Evolutionary conservation across 2,113 vertebrate genomes (phyloP).

Genomic region (Symphodus melops): DNA sequence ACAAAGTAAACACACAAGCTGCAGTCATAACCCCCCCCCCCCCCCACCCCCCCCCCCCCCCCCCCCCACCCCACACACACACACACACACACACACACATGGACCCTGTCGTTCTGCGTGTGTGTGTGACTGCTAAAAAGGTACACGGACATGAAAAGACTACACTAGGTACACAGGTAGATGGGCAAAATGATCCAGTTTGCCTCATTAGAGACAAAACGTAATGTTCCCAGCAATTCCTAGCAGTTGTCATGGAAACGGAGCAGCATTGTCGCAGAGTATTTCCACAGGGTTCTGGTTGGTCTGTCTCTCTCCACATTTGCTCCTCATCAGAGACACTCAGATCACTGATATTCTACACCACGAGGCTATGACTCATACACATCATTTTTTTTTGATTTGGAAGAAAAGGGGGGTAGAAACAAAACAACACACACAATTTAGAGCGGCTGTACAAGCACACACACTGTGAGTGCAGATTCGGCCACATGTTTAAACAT

Average conservation of each 20-base stretch:
- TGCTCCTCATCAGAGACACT: slow-evolving; percentile 67
- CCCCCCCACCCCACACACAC: no score
- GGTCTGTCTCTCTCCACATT: slow-evolving; percentile 62
- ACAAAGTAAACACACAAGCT: slow-evolving; percentile 67
- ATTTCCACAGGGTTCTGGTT: slow-evolving; percentile 53
- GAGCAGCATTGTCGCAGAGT: slow-evolving; percentile 62
- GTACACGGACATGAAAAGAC: slow-evolving; percentile 25
- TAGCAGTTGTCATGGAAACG: slow-evolving; percentile 74
- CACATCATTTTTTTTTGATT: slow-evolving; percentile 42
- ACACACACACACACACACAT: no score
- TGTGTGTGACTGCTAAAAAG: slow-evolving; percentile 40
- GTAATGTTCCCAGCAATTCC: slow-evolving; percentile 54
- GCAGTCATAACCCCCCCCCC: slow-evolving; percentile 46
- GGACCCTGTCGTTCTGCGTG: neutral
- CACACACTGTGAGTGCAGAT: neutral
- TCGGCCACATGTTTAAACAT: no score
- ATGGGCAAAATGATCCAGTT: slow-evolving; percentile 71
- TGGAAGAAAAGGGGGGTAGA: slow-evolving; percentile 47
- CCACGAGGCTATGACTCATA: slow-evolving; percentile 72
- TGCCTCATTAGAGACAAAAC: slow-evolving; percentile 71
- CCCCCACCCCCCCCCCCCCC: no score
- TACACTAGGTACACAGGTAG: slow-evolving; percentile 64
- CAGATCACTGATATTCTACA: slow-evolving; percentile 67
- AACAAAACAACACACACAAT: neutral
- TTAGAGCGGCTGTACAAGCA: neutral